A percentile compares a stretch with the other conserved stretches of the same genome.
Evolutionary conservation across 1,140 invertebrate species (phyloP).

Genomic region (Conus betulinus): DNA sequence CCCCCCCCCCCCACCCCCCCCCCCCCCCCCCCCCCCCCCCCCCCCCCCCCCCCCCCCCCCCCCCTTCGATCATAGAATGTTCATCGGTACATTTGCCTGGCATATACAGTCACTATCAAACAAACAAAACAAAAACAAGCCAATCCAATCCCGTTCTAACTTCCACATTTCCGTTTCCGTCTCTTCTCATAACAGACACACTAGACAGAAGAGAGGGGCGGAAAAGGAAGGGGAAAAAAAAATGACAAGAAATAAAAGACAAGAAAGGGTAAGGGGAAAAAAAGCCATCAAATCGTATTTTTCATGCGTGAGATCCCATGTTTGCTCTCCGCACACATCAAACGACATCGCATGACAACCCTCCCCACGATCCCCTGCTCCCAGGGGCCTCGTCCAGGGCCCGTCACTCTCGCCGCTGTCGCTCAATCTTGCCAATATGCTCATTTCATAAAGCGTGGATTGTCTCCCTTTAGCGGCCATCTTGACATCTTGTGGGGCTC

Average conservation of each 20-base stretch:
- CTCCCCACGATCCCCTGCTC: background rate
- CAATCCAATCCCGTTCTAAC: no score
- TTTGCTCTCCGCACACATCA: slow-evolving; percentile 1
- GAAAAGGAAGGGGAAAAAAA: background rate
- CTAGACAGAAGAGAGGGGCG: background rate
- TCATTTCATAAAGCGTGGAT: slow-evolving; percentile 44
- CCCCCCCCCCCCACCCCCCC: no score
- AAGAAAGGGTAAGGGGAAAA: background rate
- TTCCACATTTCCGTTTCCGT: no score
- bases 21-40: no score
- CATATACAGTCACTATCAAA: no score
- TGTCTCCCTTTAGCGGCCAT: slow-evolving; percentile 24
- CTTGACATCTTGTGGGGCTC: slow-evolving; percentile 38
- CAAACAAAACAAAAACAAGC: no score
- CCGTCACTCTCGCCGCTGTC: slow-evolving; percentile 20
- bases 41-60: no score
- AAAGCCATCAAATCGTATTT: background rate
- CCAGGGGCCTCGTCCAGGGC: slow-evolving; percentile 8
- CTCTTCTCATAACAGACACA: no score
- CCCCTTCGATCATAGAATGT: no score
- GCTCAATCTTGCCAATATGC: slow-evolving; percentile 35
- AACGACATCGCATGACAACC: background rate
- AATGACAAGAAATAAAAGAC: background rate
- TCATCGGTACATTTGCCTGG: no score
- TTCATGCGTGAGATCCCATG: background rate